Percentiles rank a stretch among this genome's conserved stretches.
Conservation (phyloP, 2,888 invertebrate species). For the Netelia inedita region DNA sequence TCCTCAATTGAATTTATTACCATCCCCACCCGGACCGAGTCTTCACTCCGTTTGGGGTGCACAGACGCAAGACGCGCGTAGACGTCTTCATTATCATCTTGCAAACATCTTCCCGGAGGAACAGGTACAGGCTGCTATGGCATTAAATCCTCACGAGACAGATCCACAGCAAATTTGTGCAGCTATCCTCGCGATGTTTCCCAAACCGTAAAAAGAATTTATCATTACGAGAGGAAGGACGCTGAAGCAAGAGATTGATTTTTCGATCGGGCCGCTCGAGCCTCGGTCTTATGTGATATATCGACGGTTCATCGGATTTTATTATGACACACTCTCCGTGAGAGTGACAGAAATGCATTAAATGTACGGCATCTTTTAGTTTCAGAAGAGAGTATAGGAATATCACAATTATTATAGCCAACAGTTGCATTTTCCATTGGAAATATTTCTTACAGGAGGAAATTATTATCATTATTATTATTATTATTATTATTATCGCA, state of each 20-base stretch:
- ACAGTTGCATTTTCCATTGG: conserved; percentile 20
- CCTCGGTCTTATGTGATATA: conserved; percentile 67
- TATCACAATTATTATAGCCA: conserved; percentile 26
- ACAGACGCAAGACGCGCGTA: conserved; percentile 88
- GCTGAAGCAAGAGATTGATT: conserved; percentile 30
- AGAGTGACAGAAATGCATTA: conserved; percentile 62
- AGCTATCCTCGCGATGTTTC: conserved; percentile 92
- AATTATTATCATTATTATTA: conserved; percentile 25
- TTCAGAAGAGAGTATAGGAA: conserved; percentile 23
- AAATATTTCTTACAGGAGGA: conserved; percentile 21
- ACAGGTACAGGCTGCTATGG: conserved; percentile 95
- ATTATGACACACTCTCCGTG: conserved; percentile 66
- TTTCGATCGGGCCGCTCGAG: conserved; percentile 36
- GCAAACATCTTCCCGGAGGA: conserved; percentile 96
- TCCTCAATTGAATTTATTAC: conserved; percentile 88
- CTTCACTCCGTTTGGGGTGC: conserved; percentile 80
- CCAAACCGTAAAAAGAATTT: conserved; percentile 84
- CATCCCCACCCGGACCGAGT: conserved; percentile 85
- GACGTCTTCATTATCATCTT: conserved; percentile 94
- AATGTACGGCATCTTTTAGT: conserved; percentile 52
- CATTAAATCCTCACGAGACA: conserved; percentile 94
- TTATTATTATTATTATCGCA: conserved; percentile 10
- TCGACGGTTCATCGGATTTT: conserved; percentile 67
- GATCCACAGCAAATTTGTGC: conserved; percentile 96
- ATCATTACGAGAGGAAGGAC: background rate